Evolutionary conservation across 2,888 invertebrate species (phyloP).

Genomic region (Platynereis dumerilii): DNA sequence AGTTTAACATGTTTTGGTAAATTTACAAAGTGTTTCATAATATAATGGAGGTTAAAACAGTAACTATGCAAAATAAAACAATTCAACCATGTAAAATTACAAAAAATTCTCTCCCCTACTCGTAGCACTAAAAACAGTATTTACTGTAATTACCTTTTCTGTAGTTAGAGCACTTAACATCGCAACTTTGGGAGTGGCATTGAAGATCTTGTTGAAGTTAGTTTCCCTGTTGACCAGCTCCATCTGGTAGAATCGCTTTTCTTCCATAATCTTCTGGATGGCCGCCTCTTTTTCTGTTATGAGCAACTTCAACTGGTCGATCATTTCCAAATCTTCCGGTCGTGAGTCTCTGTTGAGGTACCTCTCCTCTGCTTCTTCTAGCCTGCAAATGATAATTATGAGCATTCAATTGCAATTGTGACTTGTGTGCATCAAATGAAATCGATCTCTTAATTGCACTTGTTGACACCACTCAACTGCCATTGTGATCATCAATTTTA

Average conservation of each 20-base stretch:
- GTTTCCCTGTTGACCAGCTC: constrained; percentile 64
- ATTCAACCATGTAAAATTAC: too few species aligned
- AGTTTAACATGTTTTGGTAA: too few species aligned
- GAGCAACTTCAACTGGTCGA: constrained; percentile 49
- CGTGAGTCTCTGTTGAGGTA: constrained; percentile 59
- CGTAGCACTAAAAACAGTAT: too few species aligned
- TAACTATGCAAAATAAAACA: too few species aligned
- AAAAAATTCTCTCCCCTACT: too few species aligned
- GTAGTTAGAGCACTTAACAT: constrained; percentile 56
- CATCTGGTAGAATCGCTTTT: constrained; percentile 62
- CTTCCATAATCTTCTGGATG: constrained; percentile 58
- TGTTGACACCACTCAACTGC: too few species aligned
- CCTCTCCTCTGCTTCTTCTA: constrained; percentile 58
- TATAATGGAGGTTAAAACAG: too few species aligned
- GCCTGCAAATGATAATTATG: constrained; percentile 38
- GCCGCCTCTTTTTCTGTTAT: constrained; percentile 51
- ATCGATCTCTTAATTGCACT: too few species aligned
- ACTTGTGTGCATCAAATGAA: too few species aligned
- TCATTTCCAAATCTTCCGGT: constrained; percentile 59
- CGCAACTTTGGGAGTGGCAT: constrained; percentile 58
- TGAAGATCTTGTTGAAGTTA: constrained; percentile 64
- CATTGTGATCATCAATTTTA: too few species aligned
- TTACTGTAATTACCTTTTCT: constrained; percentile 7
- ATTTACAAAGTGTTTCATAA: too few species aligned
- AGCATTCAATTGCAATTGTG: not conserved